Conservation (phyloP, 2,113 vertebrate species). For the Rousettus leschenaultii region DNA sequence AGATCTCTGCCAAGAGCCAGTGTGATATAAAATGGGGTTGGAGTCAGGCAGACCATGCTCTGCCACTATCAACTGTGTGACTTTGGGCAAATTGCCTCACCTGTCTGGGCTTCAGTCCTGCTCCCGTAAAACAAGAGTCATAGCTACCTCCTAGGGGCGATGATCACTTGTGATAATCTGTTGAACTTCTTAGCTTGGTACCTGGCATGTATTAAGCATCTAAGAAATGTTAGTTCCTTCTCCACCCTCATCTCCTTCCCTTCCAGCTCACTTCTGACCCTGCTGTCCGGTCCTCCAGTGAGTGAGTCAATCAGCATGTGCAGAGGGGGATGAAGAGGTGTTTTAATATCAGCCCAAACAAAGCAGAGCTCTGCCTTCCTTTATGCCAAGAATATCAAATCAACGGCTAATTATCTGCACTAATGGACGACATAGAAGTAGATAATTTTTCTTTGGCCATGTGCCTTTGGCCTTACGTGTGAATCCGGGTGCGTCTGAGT, state of each 20-base stretch:
- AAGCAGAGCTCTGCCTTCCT: conserved; percentile 15
- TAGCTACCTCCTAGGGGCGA: neutral
- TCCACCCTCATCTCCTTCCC: conserved; percentile 34
- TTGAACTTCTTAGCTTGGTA: neutral
- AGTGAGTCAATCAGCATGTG: neutral
- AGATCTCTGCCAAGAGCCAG: neutral
- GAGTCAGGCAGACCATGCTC: neutral
- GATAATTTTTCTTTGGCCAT: conserved; percentile 59
- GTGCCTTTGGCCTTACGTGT: conserved; percentile 63
- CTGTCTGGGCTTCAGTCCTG: neutral
- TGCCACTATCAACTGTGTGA: neutral
- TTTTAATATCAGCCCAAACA: conserved; percentile 56
- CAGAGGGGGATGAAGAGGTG: neutral
- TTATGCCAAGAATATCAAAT: conserved; percentile 62
- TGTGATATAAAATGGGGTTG: neutral
- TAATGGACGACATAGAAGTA: conserved; percentile 9
- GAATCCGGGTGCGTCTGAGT: conserved; percentile 48
- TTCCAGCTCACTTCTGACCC: conserved; percentile 45
- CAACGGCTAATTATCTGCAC: conserved; percentile 52
- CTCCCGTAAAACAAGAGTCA: neutral
- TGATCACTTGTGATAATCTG: neutral
- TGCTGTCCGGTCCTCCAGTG: neutral
- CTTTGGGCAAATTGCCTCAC: neutral
- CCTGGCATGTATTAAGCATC: neutral
- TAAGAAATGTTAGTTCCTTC: neutral